Evolutionary conservation across 1,140 invertebrate genomes (phyloP), one percentile per base, ranked within the genome.

Genomic region (Danaus plexippus): DNA sequence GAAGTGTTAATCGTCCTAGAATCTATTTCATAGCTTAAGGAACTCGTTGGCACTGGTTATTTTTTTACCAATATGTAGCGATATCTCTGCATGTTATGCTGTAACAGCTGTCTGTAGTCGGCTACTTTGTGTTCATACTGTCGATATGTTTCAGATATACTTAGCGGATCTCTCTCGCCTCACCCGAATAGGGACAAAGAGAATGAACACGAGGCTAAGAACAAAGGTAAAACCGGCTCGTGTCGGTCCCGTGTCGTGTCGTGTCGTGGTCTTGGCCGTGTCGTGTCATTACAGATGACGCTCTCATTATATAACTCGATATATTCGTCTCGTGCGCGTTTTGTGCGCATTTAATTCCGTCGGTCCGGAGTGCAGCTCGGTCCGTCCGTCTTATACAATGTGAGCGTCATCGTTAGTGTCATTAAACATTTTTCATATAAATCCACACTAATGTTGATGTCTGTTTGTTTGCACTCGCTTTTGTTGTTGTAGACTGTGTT

Each of bases 201-300:
- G 84, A 94, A 94, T 82, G 94, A 94, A 82, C 93, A 94, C 68
- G 92, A 94, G 51, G 90, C 92, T 75, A 92, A 93, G 88, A 90
- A 90, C 77, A 94, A 94, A 93, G 92, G 93, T 94, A 91, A 89
- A 32, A 57, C 61, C 59, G 57, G 61, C 63, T 66, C 61, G 57
- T 63, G 73, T 75, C 66, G 72, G 63, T 67, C 53, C 69, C 63
- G 73, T 78, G 69, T 64, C 69, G 69, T 74, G 71, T 63, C 63
- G 63, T 60, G 56, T 59, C 62, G 54, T 69, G 61, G 51, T 61
- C 58, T 55, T 57, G 13, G 52, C 51, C 18, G 8, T 51, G 10
- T 56, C 47, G 22, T 32, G 22, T 32, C 15, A 15, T 15, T 15
- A 32, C 7, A 32, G 5, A 32, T 32, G 22, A 32, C 7, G 22